Evolutionary conservation across 2,113 vertebrate species (phyloP).

Genomic region (Peromyscus maniculatus): DNA sequence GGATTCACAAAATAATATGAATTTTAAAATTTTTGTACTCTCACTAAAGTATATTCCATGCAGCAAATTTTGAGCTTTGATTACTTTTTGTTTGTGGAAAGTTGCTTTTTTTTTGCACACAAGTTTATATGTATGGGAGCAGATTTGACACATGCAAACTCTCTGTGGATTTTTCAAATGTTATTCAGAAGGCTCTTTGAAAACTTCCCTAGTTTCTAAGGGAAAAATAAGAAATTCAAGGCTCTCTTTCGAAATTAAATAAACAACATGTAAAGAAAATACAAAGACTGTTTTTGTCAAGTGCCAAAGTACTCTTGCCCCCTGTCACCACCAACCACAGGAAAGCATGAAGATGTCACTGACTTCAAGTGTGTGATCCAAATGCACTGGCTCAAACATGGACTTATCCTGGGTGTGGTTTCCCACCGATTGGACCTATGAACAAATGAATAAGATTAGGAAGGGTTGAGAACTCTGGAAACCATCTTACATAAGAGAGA

Average conservation of each 20-base stretch:
- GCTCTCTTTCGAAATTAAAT: neutral
- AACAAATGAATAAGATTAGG: neutral
- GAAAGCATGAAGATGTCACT: constrained; percentile 18
- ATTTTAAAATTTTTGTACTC: constrained; percentile 43
- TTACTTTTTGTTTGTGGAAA: constrained; percentile 58
- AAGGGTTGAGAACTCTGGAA: neutral
- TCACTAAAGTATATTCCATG: constrained; percentile 8
- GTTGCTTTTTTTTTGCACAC: neutral
- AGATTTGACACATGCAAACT: constrained; percentile 44
- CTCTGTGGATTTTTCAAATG: constrained; percentile 41
- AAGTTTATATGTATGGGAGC: constrained; percentile 6
- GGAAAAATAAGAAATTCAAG: constrained; percentile 8
- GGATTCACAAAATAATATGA: constrained; percentile 47
- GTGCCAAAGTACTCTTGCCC: neutral
- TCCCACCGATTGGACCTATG: neutral
- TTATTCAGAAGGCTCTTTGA: constrained; percentile 38
- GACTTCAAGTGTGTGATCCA: constrained; percentile 14
- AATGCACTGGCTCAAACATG: neutral
- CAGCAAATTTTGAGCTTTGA: constrained; percentile 40
- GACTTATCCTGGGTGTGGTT: neutral
- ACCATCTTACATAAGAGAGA: neutral
- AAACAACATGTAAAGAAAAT: constrained; percentile 55
- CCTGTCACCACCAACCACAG: neutral
- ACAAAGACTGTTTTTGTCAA: constrained; percentile 30
- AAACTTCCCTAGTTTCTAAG: constrained; percentile 37